Conservation (phyloP, 1,140 invertebrate species). For the Phthorimaea operculella region DNA sequence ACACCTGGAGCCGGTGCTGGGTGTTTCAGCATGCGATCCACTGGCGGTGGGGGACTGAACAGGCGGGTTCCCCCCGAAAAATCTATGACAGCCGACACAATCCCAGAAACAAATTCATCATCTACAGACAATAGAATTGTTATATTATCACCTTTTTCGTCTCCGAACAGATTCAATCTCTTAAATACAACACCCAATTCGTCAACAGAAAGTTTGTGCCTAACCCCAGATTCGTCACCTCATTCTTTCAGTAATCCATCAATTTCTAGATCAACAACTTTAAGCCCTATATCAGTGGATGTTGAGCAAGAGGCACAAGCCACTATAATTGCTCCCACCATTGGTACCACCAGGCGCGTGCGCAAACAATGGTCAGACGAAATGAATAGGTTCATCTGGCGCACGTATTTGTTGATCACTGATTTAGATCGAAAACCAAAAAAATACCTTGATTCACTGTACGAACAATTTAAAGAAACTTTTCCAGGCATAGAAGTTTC, state of each 20-base stretch:
- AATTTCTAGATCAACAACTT: not conserved
- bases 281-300: not conserved
- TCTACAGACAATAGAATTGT: not conserved
- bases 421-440: too few relatives aligned
- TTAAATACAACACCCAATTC: not conserved
- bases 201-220: not conserved
- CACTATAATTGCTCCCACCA: too few relatives aligned
- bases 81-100: not conserved
- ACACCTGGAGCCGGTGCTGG: slow-evolving; percentile 3
- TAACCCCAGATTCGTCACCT: not conserved
- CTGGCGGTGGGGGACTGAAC: not conserved
- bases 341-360: too few relatives aligned
- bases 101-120: not conserved
- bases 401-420: too few relatives aligned
- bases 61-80: not conserved
- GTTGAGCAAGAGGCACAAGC: not conserved
- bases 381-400: too few relatives aligned
- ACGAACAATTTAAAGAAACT: too few relatives aligned
- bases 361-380: too few relatives aligned
- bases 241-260: not conserved
- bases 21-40: not conserved
- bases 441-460: too few relatives aligned
- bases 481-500: too few relatives aligned
- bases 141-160: not conserved
- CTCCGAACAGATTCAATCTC: not conserved